These are phyloP conservation scores for Epinotia nisella DNA, from an alignment of 2,888 invertebrate species.

Conservation along the genomic window DNA sequence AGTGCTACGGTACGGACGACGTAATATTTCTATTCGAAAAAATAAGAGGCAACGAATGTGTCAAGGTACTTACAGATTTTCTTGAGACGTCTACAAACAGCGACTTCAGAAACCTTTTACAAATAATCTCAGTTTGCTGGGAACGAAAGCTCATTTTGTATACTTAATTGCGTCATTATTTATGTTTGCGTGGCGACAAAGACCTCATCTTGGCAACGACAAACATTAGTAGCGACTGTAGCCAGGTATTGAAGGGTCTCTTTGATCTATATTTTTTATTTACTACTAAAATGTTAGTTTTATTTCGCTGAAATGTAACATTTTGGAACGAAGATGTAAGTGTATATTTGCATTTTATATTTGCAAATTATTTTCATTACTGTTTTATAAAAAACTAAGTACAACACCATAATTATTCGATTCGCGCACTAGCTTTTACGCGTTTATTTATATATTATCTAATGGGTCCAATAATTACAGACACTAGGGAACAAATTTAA, in stretches of 20 bases:
- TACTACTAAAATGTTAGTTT: background rate
- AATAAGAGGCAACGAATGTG: background rate
- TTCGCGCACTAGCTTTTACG: no score
- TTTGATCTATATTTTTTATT: background rate
- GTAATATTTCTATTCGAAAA: background rate
- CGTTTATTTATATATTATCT: no score
- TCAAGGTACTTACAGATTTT: background rate
- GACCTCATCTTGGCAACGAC: conserved; percentile 19
- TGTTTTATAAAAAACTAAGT: no score
- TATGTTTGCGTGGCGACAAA: conserved; percentile 36
- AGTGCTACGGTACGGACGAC: no score
- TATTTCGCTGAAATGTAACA: no score
- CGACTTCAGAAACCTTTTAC: conserved; percentile 4
- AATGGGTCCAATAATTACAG: no score
- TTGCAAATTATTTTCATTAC: no score
- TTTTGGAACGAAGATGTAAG: no score
- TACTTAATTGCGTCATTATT: conserved; percentile 39
- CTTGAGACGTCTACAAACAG: background rate
- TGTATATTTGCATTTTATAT: no score
- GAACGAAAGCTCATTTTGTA: conserved; percentile 38
- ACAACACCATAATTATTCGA: no score
- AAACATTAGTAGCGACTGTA: conserved; percentile 14
- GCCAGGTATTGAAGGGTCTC: background rate
- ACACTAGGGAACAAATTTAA: no score
- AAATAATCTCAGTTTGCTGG: conserved; percentile 21